Percentiles rank a stretch among this genome's conserved stretches.
Evolutionary conservation across 2,113 vertebrate species (phyloP).

Genomic region (Scartelaos histophorus): DNA sequence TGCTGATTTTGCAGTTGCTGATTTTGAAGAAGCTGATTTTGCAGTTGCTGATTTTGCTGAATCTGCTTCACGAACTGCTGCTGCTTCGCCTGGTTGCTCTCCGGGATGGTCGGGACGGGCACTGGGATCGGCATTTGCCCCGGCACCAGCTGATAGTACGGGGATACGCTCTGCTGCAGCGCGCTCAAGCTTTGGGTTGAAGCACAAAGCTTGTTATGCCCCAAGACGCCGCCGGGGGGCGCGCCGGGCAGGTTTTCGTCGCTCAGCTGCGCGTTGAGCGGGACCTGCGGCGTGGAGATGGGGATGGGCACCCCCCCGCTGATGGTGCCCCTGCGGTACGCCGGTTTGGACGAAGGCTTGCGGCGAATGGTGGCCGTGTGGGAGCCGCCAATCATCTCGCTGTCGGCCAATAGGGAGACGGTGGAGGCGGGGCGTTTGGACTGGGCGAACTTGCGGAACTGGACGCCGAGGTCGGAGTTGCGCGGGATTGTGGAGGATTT

Average conservation of each 20-base stretch:
- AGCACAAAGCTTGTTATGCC: slow-evolving; percentile 67
- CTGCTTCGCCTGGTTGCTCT: slow-evolving; percentile 17
- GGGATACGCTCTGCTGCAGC: slow-evolving; percentile 50
- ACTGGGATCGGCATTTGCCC: slow-evolving; percentile 74
- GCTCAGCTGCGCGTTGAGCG: slow-evolving; percentile 56
- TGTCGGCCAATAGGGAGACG: slow-evolving; percentile 78
- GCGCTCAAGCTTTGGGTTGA: slow-evolving; percentile 81
- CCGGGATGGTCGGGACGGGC: slow-evolving; percentile 48
- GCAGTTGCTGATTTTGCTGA: not conserved
- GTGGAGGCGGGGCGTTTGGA: slow-evolving; percentile 80
- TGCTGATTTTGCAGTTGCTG: slow-evolving; percentile 9
- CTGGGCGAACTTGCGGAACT: slow-evolving; percentile 79
- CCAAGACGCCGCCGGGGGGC: slow-evolving; percentile 45
- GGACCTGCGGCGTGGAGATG: slow-evolving; percentile 81
- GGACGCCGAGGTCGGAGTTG: slow-evolving; percentile 79
- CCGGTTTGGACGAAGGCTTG: slow-evolving; percentile 81
- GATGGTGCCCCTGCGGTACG: slow-evolving; percentile 77
- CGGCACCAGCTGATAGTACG: slow-evolving; percentile 79
- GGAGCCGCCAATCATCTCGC: slow-evolving; percentile 50
- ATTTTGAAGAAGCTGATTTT: not conserved
- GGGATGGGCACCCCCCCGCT: slow-evolving; percentile 82
- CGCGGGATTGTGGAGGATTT: slow-evolving; percentile 82
- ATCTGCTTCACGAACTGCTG: slow-evolving; percentile 13
- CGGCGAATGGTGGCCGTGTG: slow-evolving; percentile 83
- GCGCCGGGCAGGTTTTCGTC: slow-evolving; percentile 49